Percentiles rank a stretch among this genome's conserved stretches.
phyloP scores from a whole-genome alignment of 1,140 invertebrate genomes.

The Bombus superbus region DNA sequence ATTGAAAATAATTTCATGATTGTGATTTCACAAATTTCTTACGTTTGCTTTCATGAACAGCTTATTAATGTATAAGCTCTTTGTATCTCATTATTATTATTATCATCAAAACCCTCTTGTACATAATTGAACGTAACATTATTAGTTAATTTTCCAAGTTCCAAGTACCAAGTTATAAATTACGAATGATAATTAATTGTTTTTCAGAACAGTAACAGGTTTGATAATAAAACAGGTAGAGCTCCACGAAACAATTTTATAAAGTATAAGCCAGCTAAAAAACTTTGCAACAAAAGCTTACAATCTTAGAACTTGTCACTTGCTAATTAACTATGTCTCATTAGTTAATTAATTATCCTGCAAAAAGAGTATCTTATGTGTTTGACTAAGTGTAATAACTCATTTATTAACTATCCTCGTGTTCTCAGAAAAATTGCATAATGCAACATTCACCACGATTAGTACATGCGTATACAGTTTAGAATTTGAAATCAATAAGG shows the following conservation, averaged over 20 bases:
- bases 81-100: too few relatives aligned
- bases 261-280: background rate
- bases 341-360: background rate
- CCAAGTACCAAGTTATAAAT: background rate
- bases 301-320: background rate
- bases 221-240: background rate
- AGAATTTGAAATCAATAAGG: slow-evolving; percentile 2
- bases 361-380: background rate
- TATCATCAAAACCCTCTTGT: too few relatives aligned
- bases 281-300: background rate
- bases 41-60: too few relatives aligned
- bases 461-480: background rate
- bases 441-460: background rate
- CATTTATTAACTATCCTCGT: too few relatives aligned
- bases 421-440: background rate
- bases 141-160: background rate
- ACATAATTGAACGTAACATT: background rate
- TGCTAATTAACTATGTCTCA: background rate
- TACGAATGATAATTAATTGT: background rate
- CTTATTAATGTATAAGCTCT: background rate
- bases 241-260: background rate
- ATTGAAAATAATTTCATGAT: background rate
- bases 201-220: background rate
- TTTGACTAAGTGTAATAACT: too few relatives aligned
- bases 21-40: background rate